These are phyloP conservation scores for Malurus melanocephalus DNA, from an alignment of 2,113 vertebrate species.

Conservation along the genomic window DNA sequence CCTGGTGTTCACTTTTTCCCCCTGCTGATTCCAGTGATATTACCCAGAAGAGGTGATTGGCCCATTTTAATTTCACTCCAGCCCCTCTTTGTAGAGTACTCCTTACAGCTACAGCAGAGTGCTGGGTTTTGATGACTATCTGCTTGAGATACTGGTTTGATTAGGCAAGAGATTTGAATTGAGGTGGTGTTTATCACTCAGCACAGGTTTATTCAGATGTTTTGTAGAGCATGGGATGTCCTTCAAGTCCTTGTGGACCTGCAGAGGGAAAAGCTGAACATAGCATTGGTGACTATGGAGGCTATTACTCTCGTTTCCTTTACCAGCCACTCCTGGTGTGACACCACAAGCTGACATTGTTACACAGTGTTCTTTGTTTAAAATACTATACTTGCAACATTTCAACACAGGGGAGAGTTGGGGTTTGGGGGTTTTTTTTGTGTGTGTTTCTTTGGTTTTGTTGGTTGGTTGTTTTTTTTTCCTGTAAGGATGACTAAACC, in stretches of 20 bases:
- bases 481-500: neutral
- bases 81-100: neutral
- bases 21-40: neutral
- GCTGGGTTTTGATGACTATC: neutral
- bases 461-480: accelerated
- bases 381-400: neutral
- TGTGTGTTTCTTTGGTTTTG: neutral
- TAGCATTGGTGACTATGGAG: neutral
- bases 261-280: neutral
- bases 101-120: neutral
- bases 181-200: accelerated
- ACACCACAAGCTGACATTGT: neutral
- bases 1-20: neutral
- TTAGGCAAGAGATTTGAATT: neutral
- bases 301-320: neutral
- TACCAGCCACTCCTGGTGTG: neutral
- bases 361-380: neutral
- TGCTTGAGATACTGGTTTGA: neutral
- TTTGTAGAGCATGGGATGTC: neutral
- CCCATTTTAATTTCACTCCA: neutral
- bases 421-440: accelerated
- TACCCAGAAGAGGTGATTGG: neutral
- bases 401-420: neutral
- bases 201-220: neutral
- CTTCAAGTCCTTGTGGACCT: neutral